Conservation (phyloP, 92 coral and sea anemone species). For the Bergia puertoricense region DNA sequence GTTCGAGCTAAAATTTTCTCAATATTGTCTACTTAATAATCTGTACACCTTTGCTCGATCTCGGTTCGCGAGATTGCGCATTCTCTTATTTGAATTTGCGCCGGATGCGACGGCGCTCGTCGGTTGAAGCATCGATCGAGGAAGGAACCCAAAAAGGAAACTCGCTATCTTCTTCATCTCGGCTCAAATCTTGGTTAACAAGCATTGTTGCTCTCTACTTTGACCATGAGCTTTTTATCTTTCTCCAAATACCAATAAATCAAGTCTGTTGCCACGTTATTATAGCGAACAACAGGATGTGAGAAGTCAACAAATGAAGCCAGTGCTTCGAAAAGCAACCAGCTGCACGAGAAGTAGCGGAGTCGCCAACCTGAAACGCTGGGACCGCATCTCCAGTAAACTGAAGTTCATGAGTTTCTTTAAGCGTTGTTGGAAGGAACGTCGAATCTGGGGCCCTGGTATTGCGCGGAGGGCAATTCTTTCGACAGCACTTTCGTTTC, state of each 20-base stretch:
- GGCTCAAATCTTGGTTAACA: constrained; percentile 24
- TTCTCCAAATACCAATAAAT: constrained; percentile 40
- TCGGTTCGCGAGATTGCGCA: constrained; percentile 1
- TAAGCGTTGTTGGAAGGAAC: constrained; percentile 2
- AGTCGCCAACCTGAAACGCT: constrained; percentile 15
- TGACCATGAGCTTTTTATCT: constrained; percentile 38
- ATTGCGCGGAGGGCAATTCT: constrained; percentile 22
- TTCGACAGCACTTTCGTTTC: constrained; percentile 36
- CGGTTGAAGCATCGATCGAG: constrained; percentile 17
- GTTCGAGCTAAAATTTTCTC: not conserved
- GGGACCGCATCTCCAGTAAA: not conserved
- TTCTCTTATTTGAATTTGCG: constrained; percentile 9
- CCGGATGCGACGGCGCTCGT: constrained; percentile 33
- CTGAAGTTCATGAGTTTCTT: constrained; percentile 4
- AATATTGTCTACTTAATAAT: constrained; percentile 24
- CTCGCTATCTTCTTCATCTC: constrained; percentile 27
- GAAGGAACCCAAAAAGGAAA: constrained; percentile 16
- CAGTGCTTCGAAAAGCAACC: constrained; percentile 41
- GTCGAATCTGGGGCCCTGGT: constrained; percentile 32
- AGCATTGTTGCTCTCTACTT: constrained; percentile 33
- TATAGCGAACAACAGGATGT: constrained; percentile 53
- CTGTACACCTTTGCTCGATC: constrained; percentile 24
- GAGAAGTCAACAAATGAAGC: constrained; percentile 62
- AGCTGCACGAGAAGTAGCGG: constrained; percentile 16
- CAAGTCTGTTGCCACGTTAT: constrained; percentile 68